Conservation (phyloP, 2,797 vertebrate genomes). For the Microctenopoma lineatum region DNA sequence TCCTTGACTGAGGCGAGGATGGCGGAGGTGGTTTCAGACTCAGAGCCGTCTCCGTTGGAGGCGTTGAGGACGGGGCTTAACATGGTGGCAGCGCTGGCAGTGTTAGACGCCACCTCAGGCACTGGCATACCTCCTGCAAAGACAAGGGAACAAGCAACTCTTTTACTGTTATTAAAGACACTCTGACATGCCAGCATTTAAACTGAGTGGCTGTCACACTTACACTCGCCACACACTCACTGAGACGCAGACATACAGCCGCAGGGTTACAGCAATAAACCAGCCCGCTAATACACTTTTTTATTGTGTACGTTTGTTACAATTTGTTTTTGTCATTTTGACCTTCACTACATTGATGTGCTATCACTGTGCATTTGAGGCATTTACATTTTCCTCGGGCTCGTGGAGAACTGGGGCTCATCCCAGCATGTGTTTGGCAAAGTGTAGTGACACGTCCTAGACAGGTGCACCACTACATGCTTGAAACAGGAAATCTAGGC, state of each 20-base stretch:
- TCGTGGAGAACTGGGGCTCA: conserved; percentile 15
- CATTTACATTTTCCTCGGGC: conserved; percentile 7
- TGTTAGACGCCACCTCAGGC: conserved; percentile 93
- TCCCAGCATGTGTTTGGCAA: conserved; percentile 41
- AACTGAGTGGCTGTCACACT: conserved; percentile 39
- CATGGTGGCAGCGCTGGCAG: conserved; percentile 90
- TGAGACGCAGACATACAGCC: conserved; percentile 2
- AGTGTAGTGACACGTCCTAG: conserved; percentile 22
- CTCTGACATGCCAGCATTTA: conserved; percentile 24
- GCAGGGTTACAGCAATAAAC: not conserved
- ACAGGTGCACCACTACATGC: conserved; percentile 28
- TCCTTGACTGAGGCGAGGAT: conserved; percentile 99
- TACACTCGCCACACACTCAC: conserved; percentile 17
- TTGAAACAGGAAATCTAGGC: conserved; percentile 26
- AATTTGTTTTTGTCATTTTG: not conserved
- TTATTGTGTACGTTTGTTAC: not conserved
- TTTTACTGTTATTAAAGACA: conserved; percentile 53
- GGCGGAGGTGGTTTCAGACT: conserved; percentile 98
- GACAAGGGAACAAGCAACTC: conserved; percentile 39
- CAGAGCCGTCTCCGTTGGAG: conserved; percentile 96
- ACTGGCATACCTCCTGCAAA: conserved; percentile 93
- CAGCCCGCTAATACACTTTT: not conserved
- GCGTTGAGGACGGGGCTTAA: conserved; percentile 94
- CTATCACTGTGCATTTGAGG: not conserved
- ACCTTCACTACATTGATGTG: not conserved